A percentile compares a stretch with the other conserved stretches of the same genome.
phyloP scores from a whole-genome alignment of 2,797 vertebrate genomes.

The Amblyopsis hoosieri region DNA sequence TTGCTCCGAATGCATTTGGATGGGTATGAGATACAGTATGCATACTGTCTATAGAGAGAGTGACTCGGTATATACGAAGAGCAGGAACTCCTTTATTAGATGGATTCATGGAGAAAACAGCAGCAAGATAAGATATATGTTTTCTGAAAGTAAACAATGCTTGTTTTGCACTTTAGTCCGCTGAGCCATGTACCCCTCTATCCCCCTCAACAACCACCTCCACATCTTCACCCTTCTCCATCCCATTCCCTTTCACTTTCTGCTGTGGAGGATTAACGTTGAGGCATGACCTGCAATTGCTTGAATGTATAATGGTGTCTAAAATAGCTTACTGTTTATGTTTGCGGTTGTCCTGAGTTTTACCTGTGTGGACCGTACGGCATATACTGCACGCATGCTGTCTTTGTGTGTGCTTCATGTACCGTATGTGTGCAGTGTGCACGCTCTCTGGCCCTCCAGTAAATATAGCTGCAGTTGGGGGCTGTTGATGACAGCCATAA shows the following conservation, averaged over 20 bases:
- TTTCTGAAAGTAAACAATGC: too few relatives aligned
- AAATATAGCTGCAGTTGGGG: conserved; percentile 78
- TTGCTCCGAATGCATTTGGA: too few relatives aligned
- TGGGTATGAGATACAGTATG: too few relatives aligned
- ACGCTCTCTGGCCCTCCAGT: conserved; percentile 41
- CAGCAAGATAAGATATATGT: not conserved
- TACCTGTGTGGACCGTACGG: not conserved
- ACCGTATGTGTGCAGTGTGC: conserved; percentile 20
- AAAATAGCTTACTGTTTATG: conserved; percentile 1
- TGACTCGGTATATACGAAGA: conserved; percentile 18
- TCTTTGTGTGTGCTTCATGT: not conserved
- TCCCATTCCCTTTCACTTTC: not conserved
- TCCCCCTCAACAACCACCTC: not conserved
- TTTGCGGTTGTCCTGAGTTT: conserved; percentile 4
- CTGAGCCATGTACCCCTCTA: too few relatives aligned
- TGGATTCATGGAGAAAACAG: not conserved
- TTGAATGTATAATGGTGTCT: conserved; percentile 18
- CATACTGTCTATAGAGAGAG: not conserved
- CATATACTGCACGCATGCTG: not conserved
- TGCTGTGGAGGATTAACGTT: conserved; percentile 8
- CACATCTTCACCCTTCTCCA: not conserved
- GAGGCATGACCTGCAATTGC: conserved; percentile 20
- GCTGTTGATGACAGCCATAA: conserved; percentile 79
- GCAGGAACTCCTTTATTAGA: conserved; percentile 16
- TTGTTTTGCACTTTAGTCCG: too few relatives aligned